phyloP scores from a whole-genome alignment of 2,113 vertebrate genomes.

The Nothoprocta perdicaria region DNA sequence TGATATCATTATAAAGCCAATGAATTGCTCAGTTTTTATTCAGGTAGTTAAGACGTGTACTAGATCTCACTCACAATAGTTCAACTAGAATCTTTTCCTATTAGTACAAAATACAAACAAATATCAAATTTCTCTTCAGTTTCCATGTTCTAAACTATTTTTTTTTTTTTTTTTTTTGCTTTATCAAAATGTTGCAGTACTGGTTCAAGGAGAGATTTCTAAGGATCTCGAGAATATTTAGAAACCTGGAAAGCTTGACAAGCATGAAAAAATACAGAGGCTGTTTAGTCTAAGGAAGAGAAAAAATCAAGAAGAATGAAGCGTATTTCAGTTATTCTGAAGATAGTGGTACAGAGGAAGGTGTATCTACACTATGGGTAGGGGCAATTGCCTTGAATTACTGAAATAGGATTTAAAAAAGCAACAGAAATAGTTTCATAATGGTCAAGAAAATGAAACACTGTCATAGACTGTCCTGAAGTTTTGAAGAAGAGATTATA shows the following conservation, averaged over 20 bases:
- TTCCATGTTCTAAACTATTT: not conserved
- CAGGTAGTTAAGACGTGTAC: not conserved
- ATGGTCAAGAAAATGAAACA: not conserved
- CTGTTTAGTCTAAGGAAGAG: not conserved
- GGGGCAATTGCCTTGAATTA: not conserved
- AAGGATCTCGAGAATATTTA: not conserved
- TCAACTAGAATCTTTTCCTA: not conserved
- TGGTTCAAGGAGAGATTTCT: not conserved
- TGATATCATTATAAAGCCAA: not conserved
- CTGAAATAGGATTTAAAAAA: not conserved
- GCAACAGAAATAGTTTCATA: not conserved
- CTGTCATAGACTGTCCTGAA: not conserved
- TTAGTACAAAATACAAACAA: accelerated
- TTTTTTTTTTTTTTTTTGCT: not conserved
- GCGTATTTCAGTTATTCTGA: not conserved
- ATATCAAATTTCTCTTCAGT: accelerated
- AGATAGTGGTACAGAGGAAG: not conserved
- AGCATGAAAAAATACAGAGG: not conserved
- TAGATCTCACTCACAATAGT: accelerated
- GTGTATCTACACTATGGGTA: not conserved
- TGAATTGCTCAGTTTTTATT: accelerated
- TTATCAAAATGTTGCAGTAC: not conserved
- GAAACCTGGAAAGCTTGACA: not conserved
- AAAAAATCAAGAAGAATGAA: not conserved
- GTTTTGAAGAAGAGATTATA: not conserved